Evolutionary conservation across 1,140 invertebrate genomes (phyloP), one percentile per base, ranked within the genome.

Genomic region (Pomacea maculata): DNA sequence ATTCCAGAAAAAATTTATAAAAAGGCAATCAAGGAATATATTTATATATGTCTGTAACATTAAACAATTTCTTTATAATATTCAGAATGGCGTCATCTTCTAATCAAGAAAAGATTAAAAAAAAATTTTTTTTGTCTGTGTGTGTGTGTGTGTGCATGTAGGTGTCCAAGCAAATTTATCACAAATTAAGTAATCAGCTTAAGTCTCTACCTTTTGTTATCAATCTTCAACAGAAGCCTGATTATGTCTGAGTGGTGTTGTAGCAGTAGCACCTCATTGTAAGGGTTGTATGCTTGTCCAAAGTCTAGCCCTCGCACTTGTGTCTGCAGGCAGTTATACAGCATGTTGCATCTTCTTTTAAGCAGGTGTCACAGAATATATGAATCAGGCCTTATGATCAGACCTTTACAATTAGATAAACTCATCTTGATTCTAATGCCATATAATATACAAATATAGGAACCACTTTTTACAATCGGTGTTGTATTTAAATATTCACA

Each of bases 181-280:
- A 29, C 45, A 73, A 8, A 45, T 34, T 73, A 25, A 70, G 21
- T 45, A 70, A 52, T 29, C 45, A 73, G 15, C n/a, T 75, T 21
- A 19, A 19, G 34, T 21, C 15, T 21, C 21, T 80, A 89, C 87
- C 86, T 87, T 84, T 81, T 83, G n/a, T 86, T 81, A 80, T 86
- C 86, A 57, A 89, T 80, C 19, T 79, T 71, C 3, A 87, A 71
- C 57, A 89, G 75, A 45, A 85, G 81, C n/a, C 87, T 78, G 19
- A 89, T 84, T 71, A 89, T 89, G 72, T 89, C 88, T 67, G 79
- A 84, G 72, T 89, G 88, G 57, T 85, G 79, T 52, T 89, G 86
- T 67, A 89, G 83, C n/a, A 88, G 61, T 10, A 84, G 81, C 2
- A 89, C 78, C 65, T 89, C 88, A 72, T 84, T 87, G 65, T 85